Evolutionary conservation across 37 sponge, comb jelly and placozoan species (phyloP).

Genomic region (Axinella damicornis): DNA sequence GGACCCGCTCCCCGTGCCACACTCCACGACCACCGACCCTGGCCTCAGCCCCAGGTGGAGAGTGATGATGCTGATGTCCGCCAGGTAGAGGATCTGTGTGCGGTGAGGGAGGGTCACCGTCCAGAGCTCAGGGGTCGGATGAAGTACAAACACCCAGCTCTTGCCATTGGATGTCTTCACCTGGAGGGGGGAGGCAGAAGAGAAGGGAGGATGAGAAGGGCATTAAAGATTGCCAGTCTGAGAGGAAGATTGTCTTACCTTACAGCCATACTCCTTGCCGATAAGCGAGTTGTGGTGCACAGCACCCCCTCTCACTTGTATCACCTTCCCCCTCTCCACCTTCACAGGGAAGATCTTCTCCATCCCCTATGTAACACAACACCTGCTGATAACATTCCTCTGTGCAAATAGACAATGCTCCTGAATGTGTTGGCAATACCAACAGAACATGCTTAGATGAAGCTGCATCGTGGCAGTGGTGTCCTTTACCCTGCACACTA

Average conservation of each 20-base stretch:
- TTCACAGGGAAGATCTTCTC: slow-evolving; percentile 67
- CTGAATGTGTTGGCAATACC: too few species aligned
- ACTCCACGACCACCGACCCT: slow-evolving; percentile 88
- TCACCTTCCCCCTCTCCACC: slow-evolving; percentile 66
- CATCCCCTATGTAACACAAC: slow-evolving; percentile 43
- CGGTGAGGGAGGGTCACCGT: slow-evolving; percentile 94
- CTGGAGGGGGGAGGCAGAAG: slow-evolving; percentile 9
- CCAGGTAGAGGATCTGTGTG: slow-evolving; percentile 95
- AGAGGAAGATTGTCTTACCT: too few species aligned
- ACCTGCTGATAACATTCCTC: too few species aligned
- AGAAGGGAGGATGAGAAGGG: too few species aligned
- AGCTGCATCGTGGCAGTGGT: too few species aligned
- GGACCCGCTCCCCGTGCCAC: slow-evolving; percentile 97
- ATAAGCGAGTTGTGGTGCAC: slow-evolving; percentile 86
- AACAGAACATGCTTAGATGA: too few species aligned
- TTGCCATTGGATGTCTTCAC: slow-evolving; percentile 84
- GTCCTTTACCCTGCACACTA: slow-evolving; percentile 73
- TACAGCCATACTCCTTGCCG: slow-evolving; percentile 88
- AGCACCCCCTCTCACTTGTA: slow-evolving; percentile 81
- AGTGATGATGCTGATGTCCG: slow-evolving; percentile 86
- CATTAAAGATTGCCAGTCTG: too few species aligned
- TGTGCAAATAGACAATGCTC: too few species aligned
- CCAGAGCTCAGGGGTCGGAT: slow-evolving; percentile 98
- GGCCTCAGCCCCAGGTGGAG: slow-evolving; percentile 86
- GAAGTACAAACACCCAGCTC: slow-evolving; percentile 76